A percentile compares a stretch with the other conserved stretches of the same genome.
Conservation (phyloP, 2,113 vertebrate genomes). For the Stomatorhinus ivindoensis region DNA sequence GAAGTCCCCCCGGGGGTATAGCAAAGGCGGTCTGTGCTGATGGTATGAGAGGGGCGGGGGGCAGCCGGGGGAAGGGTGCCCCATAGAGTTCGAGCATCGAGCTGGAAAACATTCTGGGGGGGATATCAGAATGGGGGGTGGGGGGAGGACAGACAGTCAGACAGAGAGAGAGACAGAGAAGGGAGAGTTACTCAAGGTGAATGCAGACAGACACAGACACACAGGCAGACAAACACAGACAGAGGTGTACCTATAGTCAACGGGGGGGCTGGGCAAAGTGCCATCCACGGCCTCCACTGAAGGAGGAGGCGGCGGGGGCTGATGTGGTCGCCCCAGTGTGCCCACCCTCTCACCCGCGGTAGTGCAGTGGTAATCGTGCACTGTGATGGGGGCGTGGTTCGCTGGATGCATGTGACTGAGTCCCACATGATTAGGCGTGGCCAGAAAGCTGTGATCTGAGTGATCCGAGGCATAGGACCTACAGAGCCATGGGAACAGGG, state of each 20-base stretch:
- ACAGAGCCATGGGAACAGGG: conserved; percentile 14
- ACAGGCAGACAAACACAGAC: background rate
- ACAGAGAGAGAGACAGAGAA: background rate
- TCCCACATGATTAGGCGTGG: conserved; percentile 70
- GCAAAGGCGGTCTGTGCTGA: conserved; percentile 85
- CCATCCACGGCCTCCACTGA: conserved; percentile 60
- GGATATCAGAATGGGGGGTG: background rate
- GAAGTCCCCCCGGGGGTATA: conserved; percentile 66
- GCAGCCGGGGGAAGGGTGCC: conserved; percentile 61
- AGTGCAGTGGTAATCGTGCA: conserved; percentile 78
- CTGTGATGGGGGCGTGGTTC: conserved; percentile 50
- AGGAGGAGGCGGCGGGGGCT: conserved; percentile 63
- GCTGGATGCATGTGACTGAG: conserved; percentile 50
- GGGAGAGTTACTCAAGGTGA: conserved; percentile 16
- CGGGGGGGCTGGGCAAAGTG: conserved; percentile 48
- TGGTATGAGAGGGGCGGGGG: conserved; percentile 70
- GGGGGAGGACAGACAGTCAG: background rate
- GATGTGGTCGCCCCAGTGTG: conserved; percentile 66
- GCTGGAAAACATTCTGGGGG: conserved; percentile 57
- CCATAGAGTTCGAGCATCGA: conserved; percentile 68
- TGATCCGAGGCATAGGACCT: conserved; percentile 73
- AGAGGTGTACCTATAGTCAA: conserved; percentile 69
- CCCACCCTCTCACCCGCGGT: conserved; percentile 49
- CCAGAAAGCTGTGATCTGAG: conserved; percentile 73
- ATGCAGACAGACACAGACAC: background rate